Percentiles rank a stretch among this genome's conserved stretches.
Evolutionary conservation across 2,888 invertebrate genomes (phyloP).

Genomic region (Andrena marginata): DNA sequence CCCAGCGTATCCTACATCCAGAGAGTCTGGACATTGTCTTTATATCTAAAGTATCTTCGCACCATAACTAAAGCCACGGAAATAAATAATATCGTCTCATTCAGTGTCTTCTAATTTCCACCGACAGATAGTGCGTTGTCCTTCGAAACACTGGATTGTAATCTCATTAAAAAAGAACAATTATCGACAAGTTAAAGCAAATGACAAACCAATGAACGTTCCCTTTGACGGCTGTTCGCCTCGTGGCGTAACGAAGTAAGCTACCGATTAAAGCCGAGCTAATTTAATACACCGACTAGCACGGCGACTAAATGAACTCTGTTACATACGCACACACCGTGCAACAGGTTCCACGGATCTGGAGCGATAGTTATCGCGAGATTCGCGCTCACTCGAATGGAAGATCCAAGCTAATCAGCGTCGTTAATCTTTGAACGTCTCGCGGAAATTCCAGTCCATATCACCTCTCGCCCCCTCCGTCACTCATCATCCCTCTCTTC

Average conservation of each 20-base stretch:
- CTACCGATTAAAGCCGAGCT: conserved; percentile 33
- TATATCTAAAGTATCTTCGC: no score
- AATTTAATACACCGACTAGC: conserved; percentile 29
- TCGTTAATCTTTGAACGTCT: conserved; percentile 34
- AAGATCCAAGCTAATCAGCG: conserved; percentile 31
- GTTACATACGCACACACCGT: conserved; percentile 7
- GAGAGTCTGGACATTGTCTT: no score
- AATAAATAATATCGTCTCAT: not conserved
- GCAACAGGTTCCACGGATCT: conserved; percentile 46
- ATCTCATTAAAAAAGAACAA: not conserved
- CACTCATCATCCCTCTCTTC: not conserved
- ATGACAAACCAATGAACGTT: conserved; percentile 16
- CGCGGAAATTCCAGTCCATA: conserved; percentile 5
- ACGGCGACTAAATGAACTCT: conserved; percentile 17
- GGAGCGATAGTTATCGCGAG: conserved; percentile 29
- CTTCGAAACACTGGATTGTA: not conserved
- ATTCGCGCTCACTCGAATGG: conserved; percentile 24
- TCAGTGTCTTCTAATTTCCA: not conserved
- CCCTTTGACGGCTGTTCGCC: conserved; percentile 13
- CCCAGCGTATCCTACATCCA: no score
- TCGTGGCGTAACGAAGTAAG: conserved; percentile 34
- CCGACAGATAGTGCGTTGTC: not conserved
- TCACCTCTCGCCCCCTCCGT: not conserved
- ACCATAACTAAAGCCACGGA: no score
- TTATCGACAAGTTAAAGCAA: not conserved